A percentile compares a stretch with the other conserved stretches of the same genome.
Evolutionary conservation across 2,888 invertebrate genomes (phyloP).

Genomic region (Bugulina stolonifera): DNA sequence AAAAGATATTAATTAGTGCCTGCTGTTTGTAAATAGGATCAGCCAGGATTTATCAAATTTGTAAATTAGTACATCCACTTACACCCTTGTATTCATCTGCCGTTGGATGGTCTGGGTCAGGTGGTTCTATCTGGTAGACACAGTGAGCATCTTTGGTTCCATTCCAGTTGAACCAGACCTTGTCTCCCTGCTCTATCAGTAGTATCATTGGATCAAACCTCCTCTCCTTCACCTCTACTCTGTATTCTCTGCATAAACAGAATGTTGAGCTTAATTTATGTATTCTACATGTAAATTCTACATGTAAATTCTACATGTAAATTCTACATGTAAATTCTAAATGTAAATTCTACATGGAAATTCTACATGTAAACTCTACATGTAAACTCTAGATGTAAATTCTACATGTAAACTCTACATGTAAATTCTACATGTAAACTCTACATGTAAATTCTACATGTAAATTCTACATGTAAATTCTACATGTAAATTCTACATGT

Average conservation of each 20-base stretch:
- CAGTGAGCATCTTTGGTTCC: constrained; percentile 50
- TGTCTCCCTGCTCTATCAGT: constrained; percentile 51
- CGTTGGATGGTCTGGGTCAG: constrained; percentile 37
- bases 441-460: no score
- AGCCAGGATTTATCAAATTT: not conserved
- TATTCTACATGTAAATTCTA: no score
- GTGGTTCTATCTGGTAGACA: constrained; percentile 50
- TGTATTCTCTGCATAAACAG: constrained; percentile 41
- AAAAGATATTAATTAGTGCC: not conserved
- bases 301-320: no score
- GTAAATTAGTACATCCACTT: constrained; percentile 28
- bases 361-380: no score
- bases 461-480: no score
- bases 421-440: no score
- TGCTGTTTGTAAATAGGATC: not conserved
- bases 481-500: no score
- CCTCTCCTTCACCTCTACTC: constrained; percentile 46
- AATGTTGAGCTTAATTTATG: no score
- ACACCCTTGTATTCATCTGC: constrained; percentile 47
- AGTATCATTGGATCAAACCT: constrained; percentile 49
- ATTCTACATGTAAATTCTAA: no score
- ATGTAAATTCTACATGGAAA: no score
- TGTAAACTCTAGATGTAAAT: no score
- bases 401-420: no score
- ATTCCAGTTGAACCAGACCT: constrained; percentile 53